Evolutionary conservation across 2,888 invertebrate genomes (phyloP), one percentile per base, ranked within the genome.

Genomic region (Volucella zonaria): DNA sequence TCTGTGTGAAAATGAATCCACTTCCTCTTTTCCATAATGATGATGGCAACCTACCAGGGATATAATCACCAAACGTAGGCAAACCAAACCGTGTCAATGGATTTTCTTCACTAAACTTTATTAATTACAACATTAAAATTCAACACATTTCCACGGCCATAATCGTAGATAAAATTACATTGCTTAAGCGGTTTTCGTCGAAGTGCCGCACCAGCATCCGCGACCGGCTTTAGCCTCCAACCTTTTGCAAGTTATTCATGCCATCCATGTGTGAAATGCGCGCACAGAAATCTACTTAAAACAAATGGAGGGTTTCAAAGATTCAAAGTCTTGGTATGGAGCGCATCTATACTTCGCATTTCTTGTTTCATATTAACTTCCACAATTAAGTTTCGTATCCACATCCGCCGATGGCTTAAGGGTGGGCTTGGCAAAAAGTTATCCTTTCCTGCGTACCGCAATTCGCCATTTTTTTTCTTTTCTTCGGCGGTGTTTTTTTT

Each of bases 91-190:
- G 49, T 38, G 47, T 62, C 64, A 78, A 59, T 52, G 74, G 40
- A 66, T 71, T 56, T 38, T 59, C 66, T 43, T 66, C 73, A 79
- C 79, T 79, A 79, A 83, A 83, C 82, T 83, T 79, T 79, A 83
- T 79, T 83, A 83, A 83, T 83, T 75, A 79, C 79, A 64, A 66
- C 70, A 79, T 83, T 70, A 83, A 83, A 83, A 83, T 83, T 79
- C 82, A 83, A 75, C 74, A 70, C 82, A 82, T 70, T 79, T 75
- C 73, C 75, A 66, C 59, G 6, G 61, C 79, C 70, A 83, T 79
- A 75, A 79, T 83, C 79, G 70, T 79, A 83, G 82, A 83, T 75
- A 83, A 83, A 83, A 83, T 83, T 75, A 75, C 82, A 79, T 49
- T 66, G 68, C 75, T 83, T 66, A 79, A 83, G 74, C 82, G 73